Evolutionary conservation across 2,113 vertebrate genomes (phyloP).

Genomic region (Sciurus niger): DNA sequence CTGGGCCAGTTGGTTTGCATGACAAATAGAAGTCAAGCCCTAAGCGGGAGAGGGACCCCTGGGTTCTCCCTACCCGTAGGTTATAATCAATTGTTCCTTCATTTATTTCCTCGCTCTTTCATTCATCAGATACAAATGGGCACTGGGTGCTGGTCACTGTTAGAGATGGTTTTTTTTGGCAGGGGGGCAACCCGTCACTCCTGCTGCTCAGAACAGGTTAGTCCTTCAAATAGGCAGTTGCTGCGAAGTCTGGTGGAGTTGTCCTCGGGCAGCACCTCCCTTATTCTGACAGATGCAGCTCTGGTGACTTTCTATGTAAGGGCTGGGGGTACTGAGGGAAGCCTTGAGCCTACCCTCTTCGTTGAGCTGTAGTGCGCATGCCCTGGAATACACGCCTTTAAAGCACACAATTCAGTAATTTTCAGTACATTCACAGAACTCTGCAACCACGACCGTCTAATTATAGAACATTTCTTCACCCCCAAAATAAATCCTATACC

Average conservation of each 20-base stretch:
- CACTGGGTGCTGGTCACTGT: accelerated
- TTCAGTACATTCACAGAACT: background rate
- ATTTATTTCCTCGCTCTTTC: accelerated
- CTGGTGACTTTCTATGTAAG: background rate
- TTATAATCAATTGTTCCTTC: background rate
- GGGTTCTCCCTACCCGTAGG: background rate
- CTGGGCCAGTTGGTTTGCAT: background rate
- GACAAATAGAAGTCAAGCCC: background rate
- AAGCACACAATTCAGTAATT: background rate
- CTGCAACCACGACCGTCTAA: background rate
- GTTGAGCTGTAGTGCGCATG: background rate
- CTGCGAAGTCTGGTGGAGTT: too few species aligned
- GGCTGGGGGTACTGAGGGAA: too few species aligned
- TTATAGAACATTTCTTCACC: background rate
- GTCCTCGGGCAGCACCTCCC: background rate
- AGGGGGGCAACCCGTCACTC: background rate
- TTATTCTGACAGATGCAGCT: background rate
- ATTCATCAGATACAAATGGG: background rate
- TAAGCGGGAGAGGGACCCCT: background rate
- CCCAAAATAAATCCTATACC: background rate
- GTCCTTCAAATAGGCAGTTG: background rate
- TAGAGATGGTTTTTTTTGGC: accelerated
- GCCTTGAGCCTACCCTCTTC: background rate
- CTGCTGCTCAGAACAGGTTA: accelerated
- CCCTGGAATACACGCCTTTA: too few species aligned